Conservation (phyloP, 2,888 invertebrate genomes). For the Heliconius hortense region DNA sequence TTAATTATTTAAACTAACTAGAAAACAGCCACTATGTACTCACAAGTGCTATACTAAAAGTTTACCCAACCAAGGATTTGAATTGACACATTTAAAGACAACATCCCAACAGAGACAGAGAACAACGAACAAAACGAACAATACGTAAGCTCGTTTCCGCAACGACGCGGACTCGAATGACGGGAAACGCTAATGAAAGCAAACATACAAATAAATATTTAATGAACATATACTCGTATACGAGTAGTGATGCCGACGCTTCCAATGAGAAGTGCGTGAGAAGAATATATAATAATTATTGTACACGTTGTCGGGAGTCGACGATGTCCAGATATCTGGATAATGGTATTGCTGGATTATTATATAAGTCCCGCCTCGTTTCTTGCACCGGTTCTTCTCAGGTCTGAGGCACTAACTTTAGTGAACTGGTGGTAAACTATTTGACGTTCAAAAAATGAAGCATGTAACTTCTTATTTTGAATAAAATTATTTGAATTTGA, state of each 20-base stretch:
- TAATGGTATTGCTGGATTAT: too few relatives aligned
- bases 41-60: neutral
- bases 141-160: neutral
- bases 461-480: too few relatives aligned
- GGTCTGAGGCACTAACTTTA: too few relatives aligned
- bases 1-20: too few relatives aligned
- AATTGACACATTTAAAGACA: neutral
- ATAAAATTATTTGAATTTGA: too few relatives aligned
- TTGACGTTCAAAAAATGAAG: too few relatives aligned
- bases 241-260: neutral
- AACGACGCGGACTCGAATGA: neutral
- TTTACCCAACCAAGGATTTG: neutral
- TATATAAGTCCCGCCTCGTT: too few relatives aligned
- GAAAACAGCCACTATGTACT: too few relatives aligned
- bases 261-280: neutral
- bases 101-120: neutral
- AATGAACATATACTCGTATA: neutral
- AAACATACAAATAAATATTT: neutral
- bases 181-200: constrained; percentile 3
- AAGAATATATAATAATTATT: constrained; percentile 5
- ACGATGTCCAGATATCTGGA: too few relatives aligned
- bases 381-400: too few relatives aligned
- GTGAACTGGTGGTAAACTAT: too few relatives aligned
- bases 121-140: neutral
- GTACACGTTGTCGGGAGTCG: neutral